Evolutionary conservation across 2,113 vertebrate species (phyloP), one percentile per base, ranked within the genome.

Genomic region (Excalfactoria chinensis): DNA sequence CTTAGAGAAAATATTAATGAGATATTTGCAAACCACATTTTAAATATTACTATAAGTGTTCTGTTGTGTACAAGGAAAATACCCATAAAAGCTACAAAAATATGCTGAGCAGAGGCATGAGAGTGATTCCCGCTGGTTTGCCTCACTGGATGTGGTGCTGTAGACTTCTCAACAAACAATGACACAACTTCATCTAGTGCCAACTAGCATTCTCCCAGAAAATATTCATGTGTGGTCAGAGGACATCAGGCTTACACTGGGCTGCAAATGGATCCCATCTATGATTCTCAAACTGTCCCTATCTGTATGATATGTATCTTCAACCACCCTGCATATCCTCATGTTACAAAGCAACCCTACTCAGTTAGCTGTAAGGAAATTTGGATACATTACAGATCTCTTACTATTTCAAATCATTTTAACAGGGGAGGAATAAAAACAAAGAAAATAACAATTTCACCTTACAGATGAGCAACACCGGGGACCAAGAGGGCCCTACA

Each of bases 101-200:
- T 11, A 55, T 3, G 22, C 46, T 60, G 22, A 86, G 43, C 46
- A 68, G 74, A 51, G 25, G 48, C 71, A 11, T 6, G 30, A 68
- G 30, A 37, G 43, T n/a, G 0, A 88, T 56, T 88, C 20, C 34
- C 71, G 21, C 28, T 37, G 23, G 18, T 59, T 46, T 41, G 48
- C 23, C 69, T 71, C 51, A 12, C 0, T 35, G 49, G 51, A 74
- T 0, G 0, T 22, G 32, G 51, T 59, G 70, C 56, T 67, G n/a
- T 44, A 43, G 21, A 35, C 16, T 70, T 71, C 13, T 22, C 8
- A 43, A 78, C 43, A 67, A 81, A 28, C 22, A 86, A 43, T 60
- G 77, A 64, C 37, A 70, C 28, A 44, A 19, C 28, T 63, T 53
- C 14, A 53, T 44, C 71, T 56, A 34, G 9, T 69, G 22, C 37